A percentile compares a stretch with the other conserved stretches of the same genome.
phyloP scores from a whole-genome alignment of 2,888 invertebrate genomes.

The Melanchra persicariae region DNA sequence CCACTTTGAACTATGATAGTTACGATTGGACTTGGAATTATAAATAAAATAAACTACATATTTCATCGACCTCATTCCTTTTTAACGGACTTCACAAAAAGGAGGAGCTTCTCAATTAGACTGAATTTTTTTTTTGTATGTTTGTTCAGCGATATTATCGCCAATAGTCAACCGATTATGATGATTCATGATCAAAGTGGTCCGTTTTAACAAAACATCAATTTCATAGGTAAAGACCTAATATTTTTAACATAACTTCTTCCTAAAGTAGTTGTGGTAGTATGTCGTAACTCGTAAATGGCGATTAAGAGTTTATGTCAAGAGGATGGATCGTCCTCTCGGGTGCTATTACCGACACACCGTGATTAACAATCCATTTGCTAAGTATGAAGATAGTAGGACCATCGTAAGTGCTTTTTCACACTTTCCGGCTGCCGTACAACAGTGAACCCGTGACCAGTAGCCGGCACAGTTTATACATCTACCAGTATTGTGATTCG shows the following conservation, averaged over 20 bases:
- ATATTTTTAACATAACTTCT: background rate
- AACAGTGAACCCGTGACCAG: background rate
- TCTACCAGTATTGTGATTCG: too few relatives aligned
- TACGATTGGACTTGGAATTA: too few relatives aligned
- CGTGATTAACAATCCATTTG: conserved; percentile 19
- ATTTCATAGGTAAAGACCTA: background rate
- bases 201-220: background rate
- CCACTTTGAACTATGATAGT: too few relatives aligned
- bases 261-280: background rate
- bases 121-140: too few relatives aligned
- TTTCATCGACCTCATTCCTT: too few relatives aligned
- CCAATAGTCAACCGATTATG: too few relatives aligned
- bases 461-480: too few relatives aligned
- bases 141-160: too few relatives aligned
- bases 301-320: conserved; percentile 18
- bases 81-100: too few relatives aligned
- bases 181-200: too few relatives aligned
- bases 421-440: background rate
- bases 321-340: conserved; percentile 21
- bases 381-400: background rate
- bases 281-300: conserved; percentile 17
- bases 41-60: too few relatives aligned
- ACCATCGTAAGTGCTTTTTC: background rate
- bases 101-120: too few relatives aligned
- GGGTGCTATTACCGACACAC: conserved; percentile 32